Percentiles rank a stretch among this genome's conserved stretches.
Conservation (phyloP, 2,888 invertebrate genomes). For the Hydrotaea diabolus region DNA sequence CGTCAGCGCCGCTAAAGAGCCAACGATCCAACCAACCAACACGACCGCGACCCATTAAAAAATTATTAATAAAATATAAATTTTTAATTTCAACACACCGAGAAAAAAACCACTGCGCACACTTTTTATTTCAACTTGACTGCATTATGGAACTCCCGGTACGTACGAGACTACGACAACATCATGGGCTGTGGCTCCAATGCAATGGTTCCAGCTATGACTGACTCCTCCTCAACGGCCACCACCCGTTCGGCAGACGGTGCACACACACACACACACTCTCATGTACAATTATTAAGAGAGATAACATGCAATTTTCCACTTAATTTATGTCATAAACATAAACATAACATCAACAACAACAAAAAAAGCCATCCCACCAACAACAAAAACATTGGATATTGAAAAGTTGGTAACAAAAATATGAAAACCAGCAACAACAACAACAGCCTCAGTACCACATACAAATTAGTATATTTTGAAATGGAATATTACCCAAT, state of each 20-base stretch:
- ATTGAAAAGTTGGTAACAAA: slow-evolving; percentile 9
- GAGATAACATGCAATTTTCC: slow-evolving; percentile 68
- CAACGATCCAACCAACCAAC: background rate
- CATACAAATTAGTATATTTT: slow-evolving; percentile 50
- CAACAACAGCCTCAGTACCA: background rate
- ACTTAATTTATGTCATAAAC: slow-evolving; percentile 69
- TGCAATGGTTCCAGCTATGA: background rate
- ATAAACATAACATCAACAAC: slow-evolving; percentile 47
- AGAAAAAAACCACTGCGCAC: background rate
- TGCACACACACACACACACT: slow-evolving; percentile 22
- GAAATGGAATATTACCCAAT: slow-evolving; percentile 53
- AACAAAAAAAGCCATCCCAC: slow-evolving; percentile 56
- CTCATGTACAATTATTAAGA: slow-evolving; percentile 52
- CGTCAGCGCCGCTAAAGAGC: background rate
- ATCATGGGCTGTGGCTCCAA: background rate
- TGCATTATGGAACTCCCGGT: slow-evolving; percentile 8
- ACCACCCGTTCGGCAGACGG: background rate
- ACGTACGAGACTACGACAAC: background rate
- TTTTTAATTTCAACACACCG: slow-evolving; percentile 23
- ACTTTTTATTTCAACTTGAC: slow-evolving; percentile 16
- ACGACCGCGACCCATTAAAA: slow-evolving; percentile 34
- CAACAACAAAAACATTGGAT: slow-evolving; percentile 11
- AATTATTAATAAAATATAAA: slow-evolving; percentile 33
- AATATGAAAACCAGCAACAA: slow-evolving; percentile 1
- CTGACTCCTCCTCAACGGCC: background rate